phyloP scores from a whole-genome alignment of 2,113 vertebrate genomes.

The Labeo catla region DNA sequence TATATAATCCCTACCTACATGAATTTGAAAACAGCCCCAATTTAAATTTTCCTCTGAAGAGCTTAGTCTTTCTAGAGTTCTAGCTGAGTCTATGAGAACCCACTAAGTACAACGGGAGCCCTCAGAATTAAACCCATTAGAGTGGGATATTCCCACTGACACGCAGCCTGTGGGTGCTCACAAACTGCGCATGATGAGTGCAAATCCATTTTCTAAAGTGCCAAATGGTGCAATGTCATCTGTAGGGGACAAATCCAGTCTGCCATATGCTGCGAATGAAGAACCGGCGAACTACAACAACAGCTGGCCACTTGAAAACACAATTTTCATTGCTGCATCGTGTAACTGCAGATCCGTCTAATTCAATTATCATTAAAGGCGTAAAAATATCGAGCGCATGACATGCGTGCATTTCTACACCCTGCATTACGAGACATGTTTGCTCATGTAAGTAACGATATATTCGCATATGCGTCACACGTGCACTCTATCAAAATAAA shows the following conservation, averaged over 20 bases:
- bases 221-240: conserved; percentile 62
- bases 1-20: not conserved
- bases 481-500: not conserved
- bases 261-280: conserved; percentile 57
- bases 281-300: conserved; percentile 47
- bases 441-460: not conserved
- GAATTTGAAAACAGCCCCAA: conserved; percentile 6
- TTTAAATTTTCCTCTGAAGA: conserved; percentile 6
- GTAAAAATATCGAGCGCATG: conserved; percentile 18
- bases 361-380: conserved; percentile 47
- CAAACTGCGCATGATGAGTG: conserved; percentile 33
- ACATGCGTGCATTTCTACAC: not conserved
- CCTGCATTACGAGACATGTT: not conserved
- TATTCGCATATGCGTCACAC: not conserved
- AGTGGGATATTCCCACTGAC: conserved; percentile 36
- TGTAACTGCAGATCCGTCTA: conserved; percentile 50
- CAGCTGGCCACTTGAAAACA: conserved; percentile 62
- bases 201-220: conserved; percentile 48
- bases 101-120: conserved; percentile 41
- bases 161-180: conserved; percentile 36
- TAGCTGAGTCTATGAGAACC: conserved; percentile 23
- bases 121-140: conserved; percentile 53
- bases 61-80: conserved; percentile 33
- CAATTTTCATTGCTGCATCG: conserved; percentile 42
- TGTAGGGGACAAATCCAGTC: conserved; percentile 52